phyloP scores from a whole-genome alignment of 1,140 invertebrate genomes.

The Cherax destructor region DNA sequence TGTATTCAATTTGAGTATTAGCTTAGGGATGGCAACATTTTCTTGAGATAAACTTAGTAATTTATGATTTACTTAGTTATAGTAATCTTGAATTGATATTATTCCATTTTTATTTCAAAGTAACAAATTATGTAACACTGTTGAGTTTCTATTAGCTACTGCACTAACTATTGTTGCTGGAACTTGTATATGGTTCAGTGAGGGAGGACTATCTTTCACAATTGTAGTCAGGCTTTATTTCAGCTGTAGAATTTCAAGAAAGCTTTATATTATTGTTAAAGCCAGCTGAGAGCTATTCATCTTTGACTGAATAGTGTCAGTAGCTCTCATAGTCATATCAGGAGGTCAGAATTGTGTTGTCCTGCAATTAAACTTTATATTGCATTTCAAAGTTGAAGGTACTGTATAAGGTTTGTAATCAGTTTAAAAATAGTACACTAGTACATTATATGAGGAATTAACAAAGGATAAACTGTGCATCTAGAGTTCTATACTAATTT shows the following conservation, averaged over 20 bases:
- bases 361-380: not conserved
- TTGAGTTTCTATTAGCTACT: constrained; percentile 34
- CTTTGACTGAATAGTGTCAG: constrained; percentile 25
- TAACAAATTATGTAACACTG: not conserved
- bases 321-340: constrained; percentile 19
- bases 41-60: constrained; percentile 6
- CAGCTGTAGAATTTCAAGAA: constrained; percentile 20
- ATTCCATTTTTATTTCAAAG: constrained; percentile 5
- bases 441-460: too few species aligned
- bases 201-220: constrained; percentile 42
- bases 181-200: constrained; percentile 27
- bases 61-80: constrained; percentile 14
- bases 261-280: not conserved
- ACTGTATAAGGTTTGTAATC: too few species aligned
- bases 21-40: constrained; percentile 56
- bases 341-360: not conserved
- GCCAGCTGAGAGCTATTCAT: not conserved
- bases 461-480: too few species aligned
- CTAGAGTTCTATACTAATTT: not conserved
- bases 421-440: too few species aligned
- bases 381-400: too few species aligned
- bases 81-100: constrained; percentile 12
- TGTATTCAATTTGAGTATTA: constrained; percentile 25
- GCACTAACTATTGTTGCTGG: constrained; percentile 28
- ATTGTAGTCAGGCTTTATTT: constrained; percentile 42